Base-by-base conservation (phyloP, 2,888 invertebrate species). In the Drosophila siamana region DNA sequence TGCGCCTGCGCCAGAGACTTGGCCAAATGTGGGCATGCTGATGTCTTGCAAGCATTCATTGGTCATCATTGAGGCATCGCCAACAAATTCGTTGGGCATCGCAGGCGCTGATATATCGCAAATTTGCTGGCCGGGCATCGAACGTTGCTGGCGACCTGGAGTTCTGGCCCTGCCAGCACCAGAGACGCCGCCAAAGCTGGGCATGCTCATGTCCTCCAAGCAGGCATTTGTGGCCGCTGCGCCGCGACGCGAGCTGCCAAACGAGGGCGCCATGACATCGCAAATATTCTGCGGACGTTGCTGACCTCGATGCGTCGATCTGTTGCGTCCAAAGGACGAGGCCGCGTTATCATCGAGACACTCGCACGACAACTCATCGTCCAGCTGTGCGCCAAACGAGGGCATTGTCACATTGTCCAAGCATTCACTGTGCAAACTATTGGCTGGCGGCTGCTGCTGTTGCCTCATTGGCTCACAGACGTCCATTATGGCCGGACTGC, bases 261-360 rank as follows among this genome's bases (percentile, higher is more conserved):
- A 51, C 2, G 38, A 26, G 3, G 51, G 51, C 16, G 38, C 51
- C 6, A 6, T 26, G 16, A 38, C 6, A 36, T 67, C 64, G 3
- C 26, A 36, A 6, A 66, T 59, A 4, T 47, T 51, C 9, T 40
- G 47, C 1, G 51, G 47, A 8, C 26, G 22, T 4, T 40, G 47
- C 1, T 55, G 51, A 8, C 26, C 16, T 4, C 55, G n/a, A n/a
- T n/a, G 3, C 0, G 24, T 2, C 4, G 40, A 9, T 51, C 43
- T 30, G 4, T 33, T 47, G 0, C 51, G 8, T 2, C 28, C 62
- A 47, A 56, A 64, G 1, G 70, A 69, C 3, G 72, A 70, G 1
- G 59, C 59, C 40, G 55, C 70, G 2, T 70, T 51, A n/a, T 77
- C 60, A 2, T 55, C 44, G 22, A 69, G 36, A 22, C 16, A 40